These are phyloP conservation scores for Acrocephalus kingi DNA, from an alignment of 2,113 vertebrate genomes.

Conservation along the genomic window DNA sequence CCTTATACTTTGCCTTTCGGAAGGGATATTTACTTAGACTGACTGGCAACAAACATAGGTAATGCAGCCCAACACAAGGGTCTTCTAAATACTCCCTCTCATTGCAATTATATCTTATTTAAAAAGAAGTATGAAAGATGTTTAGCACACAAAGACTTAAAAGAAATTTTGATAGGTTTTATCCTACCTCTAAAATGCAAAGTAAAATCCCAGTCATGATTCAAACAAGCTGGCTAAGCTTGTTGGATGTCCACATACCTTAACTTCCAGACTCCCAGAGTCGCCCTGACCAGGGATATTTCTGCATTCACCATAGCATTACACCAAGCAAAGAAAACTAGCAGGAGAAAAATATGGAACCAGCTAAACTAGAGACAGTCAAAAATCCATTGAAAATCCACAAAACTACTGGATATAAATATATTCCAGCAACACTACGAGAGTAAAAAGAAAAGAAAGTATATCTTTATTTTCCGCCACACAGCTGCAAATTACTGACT, in stretches of 20 bases:
- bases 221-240: background rate
- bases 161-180: background rate
- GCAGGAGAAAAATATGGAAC: background rate
- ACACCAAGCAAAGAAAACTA: background rate
- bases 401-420: background rate
- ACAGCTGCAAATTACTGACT: slow-evolving; percentile 20
- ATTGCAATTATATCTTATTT: background rate
- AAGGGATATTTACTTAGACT: background rate
- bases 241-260: background rate
- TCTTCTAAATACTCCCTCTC: background rate
- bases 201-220: background rate
- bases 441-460: background rate
- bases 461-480: background rate
- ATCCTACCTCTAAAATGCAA: background rate
- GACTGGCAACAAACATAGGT: background rate
- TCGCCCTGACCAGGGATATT: background rate
- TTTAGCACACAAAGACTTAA: background rate
- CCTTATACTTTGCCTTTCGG: background rate
- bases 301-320: background rate
- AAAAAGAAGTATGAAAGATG: background rate
- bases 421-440: background rate
- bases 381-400: background rate
- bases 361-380: background rate
- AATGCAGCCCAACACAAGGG: background rate
- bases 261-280: background rate